Evolutionary conservation across 2,888 invertebrate genomes (phyloP).

Genomic region (Temnothorax rugatulus): DNA sequence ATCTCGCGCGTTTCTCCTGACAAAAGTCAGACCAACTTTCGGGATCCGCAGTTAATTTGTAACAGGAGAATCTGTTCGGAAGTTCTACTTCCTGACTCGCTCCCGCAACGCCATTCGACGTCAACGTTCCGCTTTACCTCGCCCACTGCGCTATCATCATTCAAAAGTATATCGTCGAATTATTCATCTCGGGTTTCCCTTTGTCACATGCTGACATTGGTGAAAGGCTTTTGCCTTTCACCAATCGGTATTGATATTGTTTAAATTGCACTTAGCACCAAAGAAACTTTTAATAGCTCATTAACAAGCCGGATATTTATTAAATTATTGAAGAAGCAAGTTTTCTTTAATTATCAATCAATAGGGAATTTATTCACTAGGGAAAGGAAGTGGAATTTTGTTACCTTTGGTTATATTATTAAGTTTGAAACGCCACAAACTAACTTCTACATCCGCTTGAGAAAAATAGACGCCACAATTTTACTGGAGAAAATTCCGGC

Average conservation of each 20-base stretch:
- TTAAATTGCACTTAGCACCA: neutral
- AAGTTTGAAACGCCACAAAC: conserved; percentile 12
- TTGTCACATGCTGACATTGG: conserved; percentile 60
- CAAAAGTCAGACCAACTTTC: conserved; percentile 45
- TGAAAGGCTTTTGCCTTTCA: neutral
- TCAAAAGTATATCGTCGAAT: conserved; percentile 71
- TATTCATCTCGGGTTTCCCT: conserved; percentile 72
- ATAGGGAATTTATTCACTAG: neutral
- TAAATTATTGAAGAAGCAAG: neutral
- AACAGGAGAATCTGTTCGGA: conserved; percentile 42
- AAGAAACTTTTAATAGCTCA: neutral
- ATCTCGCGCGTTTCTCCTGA: conserved; percentile 21
- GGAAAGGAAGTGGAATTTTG: neutral
- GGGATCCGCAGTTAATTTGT: conserved; percentile 46
- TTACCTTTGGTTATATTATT: neutral
- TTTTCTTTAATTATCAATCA: neutral
- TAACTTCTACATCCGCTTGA: neutral
- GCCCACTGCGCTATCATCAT: conserved; percentile 29
- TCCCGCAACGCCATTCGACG: conserved; percentile 19
- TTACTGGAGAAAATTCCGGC: neutral
- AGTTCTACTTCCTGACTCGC: conserved; percentile 9
- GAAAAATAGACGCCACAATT: neutral
- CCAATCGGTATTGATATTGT: neutral
- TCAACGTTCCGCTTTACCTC: conserved; percentile 50
- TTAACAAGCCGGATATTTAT: neutral